These are phyloP conservation scores for Andrena marginata DNA, from an alignment of 2,888 invertebrate species.

Conservation along the genomic window DNA sequence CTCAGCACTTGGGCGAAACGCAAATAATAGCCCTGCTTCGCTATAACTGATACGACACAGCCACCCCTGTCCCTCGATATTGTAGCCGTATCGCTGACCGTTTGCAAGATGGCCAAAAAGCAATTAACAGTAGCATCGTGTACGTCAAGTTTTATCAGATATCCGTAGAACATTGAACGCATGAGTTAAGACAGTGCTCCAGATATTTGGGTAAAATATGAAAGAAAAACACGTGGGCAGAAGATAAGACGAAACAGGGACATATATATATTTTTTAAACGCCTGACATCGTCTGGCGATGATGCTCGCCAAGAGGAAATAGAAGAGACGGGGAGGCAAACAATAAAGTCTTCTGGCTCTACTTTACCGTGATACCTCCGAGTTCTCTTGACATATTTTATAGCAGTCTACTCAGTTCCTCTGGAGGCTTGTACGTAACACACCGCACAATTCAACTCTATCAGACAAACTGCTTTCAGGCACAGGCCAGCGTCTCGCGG, in stretches of 20 bases:
- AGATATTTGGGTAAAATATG: neutral
- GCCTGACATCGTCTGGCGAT: slow-evolving; percentile 3
- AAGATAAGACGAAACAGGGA: neutral
- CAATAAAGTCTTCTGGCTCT: slow-evolving; percentile 34
- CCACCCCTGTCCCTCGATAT: slow-evolving; percentile 25
- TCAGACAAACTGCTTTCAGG: slow-evolving; percentile 63
- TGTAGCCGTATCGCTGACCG: slow-evolving; percentile 1
- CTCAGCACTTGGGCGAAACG: slow-evolving; percentile 54
- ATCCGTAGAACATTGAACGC: neutral
- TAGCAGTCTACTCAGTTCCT: slow-evolving; percentile 39
- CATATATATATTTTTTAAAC: slow-evolving; percentile 7
- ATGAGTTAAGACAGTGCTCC: neutral
- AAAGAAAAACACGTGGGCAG: neutral
- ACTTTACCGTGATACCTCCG: slow-evolving; percentile 6
- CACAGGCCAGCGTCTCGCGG: slow-evolving; percentile 44
- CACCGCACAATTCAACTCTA: slow-evolving; percentile 61
- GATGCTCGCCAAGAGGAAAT: slow-evolving; percentile 5
- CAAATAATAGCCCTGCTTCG: slow-evolving; percentile 54
- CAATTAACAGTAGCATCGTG: neutral
- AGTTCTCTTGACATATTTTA: slow-evolving; percentile 45
- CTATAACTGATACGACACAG: slow-evolving; percentile 43
- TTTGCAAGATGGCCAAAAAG: slow-evolving; percentile 5
- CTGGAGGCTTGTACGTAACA: slow-evolving; percentile 57
- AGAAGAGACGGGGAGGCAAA: slow-evolving; percentile 19
- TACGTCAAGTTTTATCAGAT: neutral